Evolutionary conservation across 1,140 invertebrate species (phyloP).

Genomic region (Drosophila repletoides): DNA sequence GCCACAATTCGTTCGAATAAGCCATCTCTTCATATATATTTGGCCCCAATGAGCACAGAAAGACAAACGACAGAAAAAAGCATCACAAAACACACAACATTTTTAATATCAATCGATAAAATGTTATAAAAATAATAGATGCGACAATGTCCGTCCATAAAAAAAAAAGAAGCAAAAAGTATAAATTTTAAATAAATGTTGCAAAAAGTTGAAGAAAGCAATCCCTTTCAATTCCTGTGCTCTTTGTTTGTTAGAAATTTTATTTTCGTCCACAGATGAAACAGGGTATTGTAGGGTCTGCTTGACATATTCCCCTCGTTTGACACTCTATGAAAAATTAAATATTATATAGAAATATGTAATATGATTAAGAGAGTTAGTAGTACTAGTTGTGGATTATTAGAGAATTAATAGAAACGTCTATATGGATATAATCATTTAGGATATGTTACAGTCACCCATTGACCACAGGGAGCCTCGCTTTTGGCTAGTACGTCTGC

Average conservation of each 20-base stretch:
- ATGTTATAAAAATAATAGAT: constrained; percentile 36
- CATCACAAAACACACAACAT: background rate
- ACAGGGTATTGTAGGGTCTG: background rate
- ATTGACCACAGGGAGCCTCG: background rate
- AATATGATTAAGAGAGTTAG: too few relatives aligned
- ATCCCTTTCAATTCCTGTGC: constrained; percentile 5
- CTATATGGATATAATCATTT: background rate
- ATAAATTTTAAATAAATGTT: background rate
- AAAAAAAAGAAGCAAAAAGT: background rate
- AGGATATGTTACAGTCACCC: background rate
- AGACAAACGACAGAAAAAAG: background rate
- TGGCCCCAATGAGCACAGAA: constrained; percentile 10
- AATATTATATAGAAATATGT: too few relatives aligned
- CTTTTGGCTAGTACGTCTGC: constrained; percentile 18
- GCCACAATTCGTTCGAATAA: constrained; percentile 4
- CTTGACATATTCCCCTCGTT: too few relatives aligned
- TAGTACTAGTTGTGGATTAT: too few relatives aligned
- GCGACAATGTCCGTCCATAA: constrained; percentile 11
- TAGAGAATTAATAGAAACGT: too few relatives aligned
- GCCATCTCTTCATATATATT: background rate
- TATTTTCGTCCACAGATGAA: too few relatives aligned
- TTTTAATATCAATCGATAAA: constrained; percentile 31
- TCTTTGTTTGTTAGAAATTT: constrained; percentile 13
- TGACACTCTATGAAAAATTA: too few relatives aligned
- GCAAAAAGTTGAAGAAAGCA: background rate